Conservation (phyloP, 2,888 invertebrate genomes). For the Argyra leucocephala region DNA sequence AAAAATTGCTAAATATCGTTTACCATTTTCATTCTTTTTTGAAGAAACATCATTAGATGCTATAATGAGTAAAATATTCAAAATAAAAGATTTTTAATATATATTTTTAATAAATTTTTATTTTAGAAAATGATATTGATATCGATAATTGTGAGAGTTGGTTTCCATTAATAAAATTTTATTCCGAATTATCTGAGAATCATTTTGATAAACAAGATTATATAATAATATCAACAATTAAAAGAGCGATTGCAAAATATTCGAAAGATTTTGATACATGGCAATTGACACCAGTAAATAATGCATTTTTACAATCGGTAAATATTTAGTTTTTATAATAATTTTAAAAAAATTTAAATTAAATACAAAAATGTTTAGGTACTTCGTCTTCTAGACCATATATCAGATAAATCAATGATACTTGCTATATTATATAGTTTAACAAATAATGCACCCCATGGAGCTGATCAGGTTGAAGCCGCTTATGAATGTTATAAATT, state of each 20-base stretch:
- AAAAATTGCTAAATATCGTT: conserved; percentile 41
- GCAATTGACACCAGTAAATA: conserved; percentile 41
- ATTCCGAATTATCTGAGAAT: conserved; percentile 33
- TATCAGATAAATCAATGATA: conserved; percentile 34
- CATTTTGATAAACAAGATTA: conserved; percentile 35
- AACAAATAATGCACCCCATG: conserved; percentile 39
- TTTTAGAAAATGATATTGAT: conserved; percentile 36
- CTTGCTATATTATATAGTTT: conserved; percentile 41
- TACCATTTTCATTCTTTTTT: conserved; percentile 35
- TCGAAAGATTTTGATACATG: conserved; percentile 36
- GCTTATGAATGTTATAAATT: conserved; percentile 41
- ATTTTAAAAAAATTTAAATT: conserved; percentile 12
- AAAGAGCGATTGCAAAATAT: conserved; percentile 40
- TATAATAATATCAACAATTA: conserved; percentile 41
- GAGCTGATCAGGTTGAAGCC: conserved; percentile 43
- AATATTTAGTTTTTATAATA: conserved; percentile 8
- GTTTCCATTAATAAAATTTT: conserved; percentile 41
- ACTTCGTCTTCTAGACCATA: conserved; percentile 35
- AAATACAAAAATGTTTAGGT: conserved; percentile 29
- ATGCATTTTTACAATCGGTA: conserved; percentile 42
- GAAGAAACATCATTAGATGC: neutral
- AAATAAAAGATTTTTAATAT: conserved; percentile 29
- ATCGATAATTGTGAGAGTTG: conserved; percentile 42
- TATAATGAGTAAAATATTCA: neutral
- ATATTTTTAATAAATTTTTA: neutral